phyloP scores from a whole-genome alignment of 2,888 invertebrate species.

The Nemurella pictetii region DNA sequence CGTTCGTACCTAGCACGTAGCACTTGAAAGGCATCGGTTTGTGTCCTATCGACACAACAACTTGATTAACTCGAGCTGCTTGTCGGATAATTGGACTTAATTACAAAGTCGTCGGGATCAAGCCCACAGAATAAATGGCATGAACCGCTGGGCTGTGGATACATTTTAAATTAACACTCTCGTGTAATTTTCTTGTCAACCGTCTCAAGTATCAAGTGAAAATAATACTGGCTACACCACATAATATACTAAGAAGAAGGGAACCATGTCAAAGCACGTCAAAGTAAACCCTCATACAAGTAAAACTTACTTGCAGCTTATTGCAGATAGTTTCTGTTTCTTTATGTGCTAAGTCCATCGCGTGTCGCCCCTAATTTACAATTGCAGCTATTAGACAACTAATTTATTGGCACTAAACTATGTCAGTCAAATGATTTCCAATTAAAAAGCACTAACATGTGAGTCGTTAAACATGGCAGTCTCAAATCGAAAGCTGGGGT shows the following conservation, averaged over 20 bases:
- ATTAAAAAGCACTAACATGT: not conserved
- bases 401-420: not conserved
- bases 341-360: too few relatives aligned
- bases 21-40: not conserved
- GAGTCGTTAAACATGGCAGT: not conserved
- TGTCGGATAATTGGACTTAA: not conserved
- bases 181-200: not conserved
- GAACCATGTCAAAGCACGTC: too few relatives aligned
- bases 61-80: not conserved
- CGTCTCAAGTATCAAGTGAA: too few relatives aligned
- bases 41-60: not conserved
- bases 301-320: too few relatives aligned
- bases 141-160: not conserved
- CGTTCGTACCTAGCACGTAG: not conserved
- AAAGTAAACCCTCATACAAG: too few relatives aligned
- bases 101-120: not conserved
- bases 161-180: not conserved
- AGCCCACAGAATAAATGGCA: too few relatives aligned
- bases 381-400: not conserved
- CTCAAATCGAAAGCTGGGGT: not conserved
- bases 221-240: too few relatives aligned
- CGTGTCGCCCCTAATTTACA: not conserved
- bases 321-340: too few relatives aligned
- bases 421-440: not conserved
- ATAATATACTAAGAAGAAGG: too few relatives aligned